phyloP scores from a whole-genome alignment of 2,113 vertebrate species.

The Grallaria varia region DNA sequence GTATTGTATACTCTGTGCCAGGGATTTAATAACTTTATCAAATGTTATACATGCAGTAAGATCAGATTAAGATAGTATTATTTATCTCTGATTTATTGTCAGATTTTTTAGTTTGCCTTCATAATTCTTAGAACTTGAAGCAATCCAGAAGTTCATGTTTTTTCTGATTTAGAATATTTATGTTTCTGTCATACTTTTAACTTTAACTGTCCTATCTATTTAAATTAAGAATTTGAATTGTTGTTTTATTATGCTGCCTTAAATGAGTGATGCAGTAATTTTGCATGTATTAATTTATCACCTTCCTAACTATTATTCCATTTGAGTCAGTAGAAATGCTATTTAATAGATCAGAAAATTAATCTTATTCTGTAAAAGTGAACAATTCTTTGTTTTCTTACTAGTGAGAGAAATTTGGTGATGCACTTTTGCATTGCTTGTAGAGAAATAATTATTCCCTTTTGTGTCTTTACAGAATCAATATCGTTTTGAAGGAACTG shows the following conservation, averaged over 20 bases:
- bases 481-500: conserved; percentile 95
- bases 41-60: background rate
- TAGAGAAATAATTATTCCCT: background rate
- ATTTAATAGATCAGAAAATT: background rate
- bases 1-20: background rate
- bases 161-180: background rate
- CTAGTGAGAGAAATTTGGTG: background rate
- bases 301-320: background rate
- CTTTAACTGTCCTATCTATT: background rate
- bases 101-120: background rate
- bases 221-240: background rate
- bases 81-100: background rate
- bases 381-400: background rate
- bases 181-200: background rate
- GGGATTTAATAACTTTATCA: background rate
- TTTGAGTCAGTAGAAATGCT: background rate
- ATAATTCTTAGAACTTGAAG: background rate
- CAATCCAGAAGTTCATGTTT: background rate
- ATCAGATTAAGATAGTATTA: background rate
- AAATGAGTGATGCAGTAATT: background rate
- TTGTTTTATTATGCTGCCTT: background rate
- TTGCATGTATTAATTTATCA: background rate
- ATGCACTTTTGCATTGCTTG: background rate
- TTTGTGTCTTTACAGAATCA: conserved; percentile 78
- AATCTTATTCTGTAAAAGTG: background rate